Percentiles rank a stretch among this genome's conserved stretches.
Conservation (phyloP, 2,797 vertebrate species). For the Poeciliopsis gracilis region DNA sequence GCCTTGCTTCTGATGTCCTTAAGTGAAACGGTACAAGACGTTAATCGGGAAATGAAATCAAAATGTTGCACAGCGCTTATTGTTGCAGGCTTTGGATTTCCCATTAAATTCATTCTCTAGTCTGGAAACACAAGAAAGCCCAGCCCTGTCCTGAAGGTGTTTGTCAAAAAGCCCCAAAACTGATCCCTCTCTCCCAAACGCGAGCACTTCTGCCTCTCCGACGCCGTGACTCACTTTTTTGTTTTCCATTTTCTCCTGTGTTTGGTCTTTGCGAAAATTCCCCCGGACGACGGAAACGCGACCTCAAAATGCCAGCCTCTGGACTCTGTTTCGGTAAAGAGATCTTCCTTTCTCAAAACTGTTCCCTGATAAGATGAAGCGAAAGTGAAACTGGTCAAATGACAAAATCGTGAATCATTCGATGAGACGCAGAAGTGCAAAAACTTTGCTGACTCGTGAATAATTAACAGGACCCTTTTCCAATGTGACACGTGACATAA, state of each 20-base stretch:
- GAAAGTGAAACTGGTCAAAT: constrained; percentile 8
- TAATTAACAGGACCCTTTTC: no score
- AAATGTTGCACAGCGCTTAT: background rate
- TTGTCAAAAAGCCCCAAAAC: constrained; percentile 31
- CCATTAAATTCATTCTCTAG: background rate
- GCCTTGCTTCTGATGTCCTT: constrained; percentile 28
- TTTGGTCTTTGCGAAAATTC: constrained; percentile 34
- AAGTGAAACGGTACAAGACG: background rate
- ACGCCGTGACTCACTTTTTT: constrained; percentile 31
- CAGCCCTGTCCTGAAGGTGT: background rate
- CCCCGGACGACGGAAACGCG: constrained; percentile 17
- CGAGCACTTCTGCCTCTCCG: background rate
- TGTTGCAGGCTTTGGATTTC: background rate
- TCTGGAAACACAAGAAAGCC: constrained; percentile 24
- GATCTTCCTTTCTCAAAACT: background rate
- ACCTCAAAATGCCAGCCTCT: constrained; percentile 1
- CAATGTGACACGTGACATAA: no score
- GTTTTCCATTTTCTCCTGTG: constrained; percentile 24
- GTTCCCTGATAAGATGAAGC: background rate
- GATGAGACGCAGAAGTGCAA: background rate
- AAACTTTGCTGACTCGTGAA: background rate
- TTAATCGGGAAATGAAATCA: background rate
- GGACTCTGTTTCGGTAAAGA: constrained; percentile 2
- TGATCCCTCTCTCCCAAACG: constrained; percentile 21
- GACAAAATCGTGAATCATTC: background rate